Base-by-base conservation (phyloP, 2,888 invertebrate genomes). In the Cephalotes varians region DNA sequence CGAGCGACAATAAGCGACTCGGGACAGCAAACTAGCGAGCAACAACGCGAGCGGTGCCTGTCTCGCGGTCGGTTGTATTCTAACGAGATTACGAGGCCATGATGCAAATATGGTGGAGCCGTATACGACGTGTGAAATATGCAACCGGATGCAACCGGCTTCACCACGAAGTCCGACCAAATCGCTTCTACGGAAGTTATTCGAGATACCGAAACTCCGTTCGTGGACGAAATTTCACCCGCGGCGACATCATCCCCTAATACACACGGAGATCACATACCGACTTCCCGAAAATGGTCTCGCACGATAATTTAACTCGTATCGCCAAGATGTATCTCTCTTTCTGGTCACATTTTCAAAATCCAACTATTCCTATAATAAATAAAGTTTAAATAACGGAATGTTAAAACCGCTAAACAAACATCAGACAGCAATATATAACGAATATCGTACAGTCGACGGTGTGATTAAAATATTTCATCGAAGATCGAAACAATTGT, bases 101-200 rank as follows among this genome's bases (percentile, higher is more conserved):
- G 56, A 77, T 77, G 77, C 71, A 77, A 77, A 77, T 77, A 77
- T 69, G 77, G 71, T 71, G 77, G 56, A 69, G 44, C 77, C n/a
- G n/a, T n/a, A 54, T 69, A 69, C 77, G 77, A 77, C 77, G 77
- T 77, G 77, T 77, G 77, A 77, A 77, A 77, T 77, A 77, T 77
- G 77, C 77, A 77, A 34, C 77, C 71, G 69, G 71, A 77, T 77
- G 77, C 77, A 69, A 77, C 69, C 77, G 56, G 71, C 77, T 44
- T 40, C 71, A 21, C 77, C 77, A 56, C 69, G 3, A 69, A 44
- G 71, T 77, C 77, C 18, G 77, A 77, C 69, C 21, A 56, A 56
- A 77, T 77, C 56, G 44, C 67, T 12, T 44, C 67, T 67, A 31
- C 71, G 37, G 40, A 21, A 56, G 2, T 56, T 60, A 56, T 77